These are phyloP conservation scores for Eudyptes chrysolophus DNA, from an alignment of 2,113 vertebrate species.

Conservation along the genomic window DNA sequence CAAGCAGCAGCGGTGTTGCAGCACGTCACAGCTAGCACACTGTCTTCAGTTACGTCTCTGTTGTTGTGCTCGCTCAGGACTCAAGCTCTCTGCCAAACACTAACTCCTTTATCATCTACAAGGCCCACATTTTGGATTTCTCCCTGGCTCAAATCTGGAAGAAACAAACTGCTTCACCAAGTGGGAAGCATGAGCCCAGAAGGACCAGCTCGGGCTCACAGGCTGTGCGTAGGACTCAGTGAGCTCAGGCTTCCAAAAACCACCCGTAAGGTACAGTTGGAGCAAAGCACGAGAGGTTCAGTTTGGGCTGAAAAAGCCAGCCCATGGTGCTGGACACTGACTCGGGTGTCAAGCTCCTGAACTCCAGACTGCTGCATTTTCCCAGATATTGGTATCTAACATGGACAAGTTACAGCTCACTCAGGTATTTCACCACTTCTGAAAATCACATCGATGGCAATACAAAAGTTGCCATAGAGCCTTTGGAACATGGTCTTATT, in stretches of 20 bases:
- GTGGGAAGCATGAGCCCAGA: neutral
- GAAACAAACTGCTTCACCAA: neutral
- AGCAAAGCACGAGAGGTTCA: neutral
- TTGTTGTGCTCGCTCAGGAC: neutral
- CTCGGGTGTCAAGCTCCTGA: neutral
- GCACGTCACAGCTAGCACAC: neutral
- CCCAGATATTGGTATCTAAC: neutral
- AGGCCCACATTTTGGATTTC: neutral
- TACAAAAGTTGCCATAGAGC: neutral
- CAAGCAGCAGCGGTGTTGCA: neutral
- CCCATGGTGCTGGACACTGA: neutral
- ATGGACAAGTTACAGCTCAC: neutral
- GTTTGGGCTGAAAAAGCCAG: neutral
- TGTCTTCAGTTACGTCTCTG: neutral
- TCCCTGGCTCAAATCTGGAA: neutral
- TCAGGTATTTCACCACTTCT: neutral
- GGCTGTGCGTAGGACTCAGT: neutral
- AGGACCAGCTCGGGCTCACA: neutral
- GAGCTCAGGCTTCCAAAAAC: neutral
- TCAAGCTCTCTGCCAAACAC: neutral
- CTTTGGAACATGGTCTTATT: neutral
- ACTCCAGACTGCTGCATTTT: neutral
- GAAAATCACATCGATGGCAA: neutral
- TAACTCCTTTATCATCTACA: neutral
- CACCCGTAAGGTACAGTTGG: accelerated